Evolutionary conservation across 2,113 vertebrate species (phyloP), one percentile per base, ranked within the genome.

Genomic region (Python bivittatus): DNA sequence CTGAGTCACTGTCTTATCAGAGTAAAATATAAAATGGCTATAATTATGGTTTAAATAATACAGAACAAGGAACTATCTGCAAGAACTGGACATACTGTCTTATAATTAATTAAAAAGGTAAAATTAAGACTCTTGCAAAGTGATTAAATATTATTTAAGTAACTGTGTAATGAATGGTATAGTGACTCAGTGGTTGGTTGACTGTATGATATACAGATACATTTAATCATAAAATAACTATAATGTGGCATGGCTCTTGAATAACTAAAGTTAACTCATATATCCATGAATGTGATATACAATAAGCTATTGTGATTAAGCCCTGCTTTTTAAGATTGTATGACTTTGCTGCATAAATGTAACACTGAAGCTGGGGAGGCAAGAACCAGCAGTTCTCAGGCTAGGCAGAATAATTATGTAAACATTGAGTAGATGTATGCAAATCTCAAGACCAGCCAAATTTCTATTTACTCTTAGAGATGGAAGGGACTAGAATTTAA

Each of bases 141-240:
- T 72, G 61, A 54, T 90, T 90, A 54, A 88, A 13, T 44, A 88
- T 48, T 29, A 88, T 58, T 48, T 88, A 60, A 29, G 42, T 61
- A 88, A 64, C 8, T 48, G 48, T 25, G 48, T 54, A 79, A 42
- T 90, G 64, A 44, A 85, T 11, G 44, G 84, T 85, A 48, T 27
- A 72, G 61, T 29, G 1, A 27, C 25, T 13, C 23, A 17, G 13
- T 23, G 61, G 29, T 23, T 89, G 44, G 44, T 53, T 53, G 48
- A 53, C 20, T 68, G 15, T 86, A 72, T 53, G 25, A 53, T 29
- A 58, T 89, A n/a, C 6, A 29, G 22, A 27, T 48, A 44, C 25
- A 29, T 88, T 88, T 88, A 4, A 79, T 88, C 38, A 88, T 88
- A 88, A 61, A 88, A 88, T 13, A 61, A 88, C 17, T 88, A 17